Conservation (phyloP, 2,888 invertebrate genomes). For the Zygothrica quintamaculata region DNA sequence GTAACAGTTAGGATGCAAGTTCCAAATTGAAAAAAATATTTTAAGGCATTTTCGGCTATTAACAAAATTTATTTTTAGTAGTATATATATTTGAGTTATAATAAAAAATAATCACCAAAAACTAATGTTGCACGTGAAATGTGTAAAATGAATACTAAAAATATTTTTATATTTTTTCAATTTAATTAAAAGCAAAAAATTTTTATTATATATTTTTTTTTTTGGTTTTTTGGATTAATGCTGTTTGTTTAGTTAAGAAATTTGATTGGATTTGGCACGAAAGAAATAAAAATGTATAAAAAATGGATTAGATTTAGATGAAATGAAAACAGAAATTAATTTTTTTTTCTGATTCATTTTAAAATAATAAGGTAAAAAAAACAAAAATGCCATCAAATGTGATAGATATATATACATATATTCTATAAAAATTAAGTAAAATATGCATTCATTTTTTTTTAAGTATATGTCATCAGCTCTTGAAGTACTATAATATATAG, state of each 20-base stretch:
- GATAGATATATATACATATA: not conserved
- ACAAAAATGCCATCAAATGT: too few species aligned
- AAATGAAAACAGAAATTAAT: not conserved
- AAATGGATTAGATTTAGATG: not conserved
- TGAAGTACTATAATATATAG: conserved; percentile 44
- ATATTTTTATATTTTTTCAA: too few species aligned
- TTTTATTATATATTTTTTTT: not conserved
- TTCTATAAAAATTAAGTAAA: conserved; percentile 17
- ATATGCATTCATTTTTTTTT: conserved; percentile 16
- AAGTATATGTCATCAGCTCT: conserved; percentile 32
- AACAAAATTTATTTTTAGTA: too few species aligned
- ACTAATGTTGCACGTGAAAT: too few species aligned
- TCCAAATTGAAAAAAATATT: too few species aligned
- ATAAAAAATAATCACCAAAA: too few species aligned
- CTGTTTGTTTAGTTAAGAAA: too few species aligned
- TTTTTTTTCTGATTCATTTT: not conserved
- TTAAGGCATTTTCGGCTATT: too few species aligned
- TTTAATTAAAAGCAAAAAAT: not conserved
- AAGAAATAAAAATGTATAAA: not conserved
- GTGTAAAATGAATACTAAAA: too few species aligned
- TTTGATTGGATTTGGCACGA: not conserved
- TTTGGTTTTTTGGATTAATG: not conserved
- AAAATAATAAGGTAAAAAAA: too few species aligned
- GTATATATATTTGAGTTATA: too few species aligned
- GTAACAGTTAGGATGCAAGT: too few species aligned